Evolutionary conservation across 1,140 invertebrate species (phyloP), one percentile per base, ranked within the genome.

Genomic region (Colletes gigas): DNA sequence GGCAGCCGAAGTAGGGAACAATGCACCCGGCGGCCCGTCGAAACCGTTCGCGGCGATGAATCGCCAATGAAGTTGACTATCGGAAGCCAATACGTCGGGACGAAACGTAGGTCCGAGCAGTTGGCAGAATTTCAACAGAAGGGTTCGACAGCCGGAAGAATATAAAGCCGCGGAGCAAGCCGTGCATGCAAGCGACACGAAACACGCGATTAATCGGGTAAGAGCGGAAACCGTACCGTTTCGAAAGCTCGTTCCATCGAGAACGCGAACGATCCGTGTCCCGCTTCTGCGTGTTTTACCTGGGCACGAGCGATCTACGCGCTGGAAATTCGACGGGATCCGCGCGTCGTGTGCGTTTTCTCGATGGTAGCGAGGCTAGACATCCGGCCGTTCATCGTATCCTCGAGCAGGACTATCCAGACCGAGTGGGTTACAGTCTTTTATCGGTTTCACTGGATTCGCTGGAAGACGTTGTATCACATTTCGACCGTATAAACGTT

Each of bases 31-130:
- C 50, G n/a, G 41, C 10, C 54, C 21, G 78, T 69, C 54, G 17
- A 41, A 57, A 54, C 44, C 17, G 21, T 14, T 67, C 65, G 63
- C 44, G 17, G n/a, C 69, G 60, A 14, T 69, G 74, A 85, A 78
- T 86, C 30, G 65, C n/a, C 68, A 65, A 57, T 85, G 65, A 72
- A 63, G 54, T 75, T 54, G 60, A 30, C 50, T 78, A 85, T 86
- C 80, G 80, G 71, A 82, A 86, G 74, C 52, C 74, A 66, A 82
- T 82, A 85, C n/a, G 66, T 82, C 71, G 14, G 6, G 55, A 21
- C 14, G 55, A 65, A 72, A 30, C 68, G 39, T 30, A n/a, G 39
- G n/a, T 52, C 54, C 52, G 17, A 21, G 62, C 57, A 47, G 65
- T 71, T 71, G 60, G 47, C 19, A 7, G 39, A 67, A 9, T 80